A percentile compares a stretch with the other conserved stretches of the same genome.
Evolutionary conservation across 2,797 vertebrate genomes (phyloP).

Genomic region (Heteromormyrus szaboi): DNA sequence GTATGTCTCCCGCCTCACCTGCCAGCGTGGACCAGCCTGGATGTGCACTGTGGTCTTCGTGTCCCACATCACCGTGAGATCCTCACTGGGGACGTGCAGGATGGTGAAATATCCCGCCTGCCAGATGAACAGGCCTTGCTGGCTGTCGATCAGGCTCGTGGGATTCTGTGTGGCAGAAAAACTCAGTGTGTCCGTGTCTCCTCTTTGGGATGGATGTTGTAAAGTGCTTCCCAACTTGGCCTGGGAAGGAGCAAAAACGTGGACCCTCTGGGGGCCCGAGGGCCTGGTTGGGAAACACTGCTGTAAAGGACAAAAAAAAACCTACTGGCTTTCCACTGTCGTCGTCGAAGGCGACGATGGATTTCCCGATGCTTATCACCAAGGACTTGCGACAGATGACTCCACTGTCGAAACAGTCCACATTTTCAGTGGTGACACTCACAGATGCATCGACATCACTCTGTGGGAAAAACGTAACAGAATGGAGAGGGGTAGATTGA

Average conservation of each 20-base stretch:
- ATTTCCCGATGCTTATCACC: conserved; percentile 70
- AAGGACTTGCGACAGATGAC: conserved; percentile 83
- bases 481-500: background rate
- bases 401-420: conserved; percentile 82
- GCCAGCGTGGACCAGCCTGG: conserved; percentile 87
- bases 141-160: conserved; percentile 70
- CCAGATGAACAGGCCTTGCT: conserved; percentile 75
- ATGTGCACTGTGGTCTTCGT: conserved; percentile 86
- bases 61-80: conserved; percentile 87
- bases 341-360: conserved; percentile 75
- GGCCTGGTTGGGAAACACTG: background rate
- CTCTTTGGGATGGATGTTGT: background rate
- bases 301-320: background rate
- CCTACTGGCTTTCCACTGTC: conserved; percentile 82
- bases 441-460: conserved; percentile 66
- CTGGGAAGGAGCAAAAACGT: background rate
- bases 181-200: background rate
- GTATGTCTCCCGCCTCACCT: conserved; percentile 59
- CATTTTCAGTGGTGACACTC: conserved; percentile 74
- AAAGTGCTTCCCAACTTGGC: background rate
- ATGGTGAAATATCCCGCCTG: conserved; percentile 83
- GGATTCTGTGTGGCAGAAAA: conserved; percentile 61
- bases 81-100: conserved; percentile 75
- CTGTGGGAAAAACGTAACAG: conserved; percentile 49
- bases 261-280: background rate